Evolutionary conservation across 2,888 invertebrate species (phyloP), one percentile per base, ranked within the genome.

Genomic region (Branchipolynoe longqiensis): DNA sequence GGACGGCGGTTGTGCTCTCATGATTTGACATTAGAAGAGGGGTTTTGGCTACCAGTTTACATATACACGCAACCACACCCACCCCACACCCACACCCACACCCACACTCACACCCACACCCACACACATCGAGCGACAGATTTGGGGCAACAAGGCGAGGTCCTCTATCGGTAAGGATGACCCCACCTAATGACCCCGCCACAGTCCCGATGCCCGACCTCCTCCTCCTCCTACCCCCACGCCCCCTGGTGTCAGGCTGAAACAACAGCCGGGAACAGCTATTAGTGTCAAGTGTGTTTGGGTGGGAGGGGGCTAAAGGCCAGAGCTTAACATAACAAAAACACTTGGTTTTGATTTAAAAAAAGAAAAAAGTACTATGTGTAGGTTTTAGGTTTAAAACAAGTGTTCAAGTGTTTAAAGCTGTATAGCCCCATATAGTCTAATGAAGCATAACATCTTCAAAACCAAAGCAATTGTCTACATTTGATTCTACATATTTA

Each of bases 171-270:
- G n/a, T n/a, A n/a, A 62, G 28, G 31, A 31, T 4, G 58, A 62
- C 18, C 28, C 62, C 12, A 62, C 2, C 62, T 14, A 12, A 1
- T 62, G 31, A 62, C 62, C 62, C 25, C 18, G 28, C 31, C 28
- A 12, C 12, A 31, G 31, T 62, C 14, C 28, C 28, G n/a, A 18
- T 14, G 12, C 62, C 62, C 31, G 14, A 8, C 8, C 62, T 31
- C 62, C 62, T 62, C 28, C 62, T 25, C 56, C 56, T 12, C 62
- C 62, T 31, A 25, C 62, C 25, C 62, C 36, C 33, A 38, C 25
- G 69, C 69, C 69, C 69, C 36, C 69, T 14, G 8, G 69, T 69
- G 69, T 33, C 69, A 38, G 69, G 69, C 38, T 69, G 38, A 69
- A 38, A 69, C 69, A 69, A 69, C 69, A 69, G 62, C n/a, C 31